Evolutionary conservation across 2,797 vertebrate genomes (phyloP).

Genomic region (Hozukius guyotensis): DNA sequence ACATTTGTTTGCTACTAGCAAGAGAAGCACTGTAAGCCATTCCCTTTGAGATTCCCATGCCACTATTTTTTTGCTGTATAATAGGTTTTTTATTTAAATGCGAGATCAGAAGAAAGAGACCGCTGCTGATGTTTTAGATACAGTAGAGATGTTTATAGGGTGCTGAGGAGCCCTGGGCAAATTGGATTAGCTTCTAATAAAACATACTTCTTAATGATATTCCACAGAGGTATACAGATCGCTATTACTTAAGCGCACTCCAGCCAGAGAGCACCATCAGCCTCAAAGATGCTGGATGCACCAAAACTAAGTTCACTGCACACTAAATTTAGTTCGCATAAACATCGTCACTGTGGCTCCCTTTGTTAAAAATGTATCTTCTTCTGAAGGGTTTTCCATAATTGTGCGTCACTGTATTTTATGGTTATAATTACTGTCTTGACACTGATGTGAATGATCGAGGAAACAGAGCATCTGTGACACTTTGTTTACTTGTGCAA

Average conservation of each 20-base stretch:
- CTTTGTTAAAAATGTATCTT: constrained; percentile 69
- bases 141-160: constrained; percentile 79
- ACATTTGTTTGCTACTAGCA: constrained; percentile 89
- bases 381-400: constrained; percentile 54
- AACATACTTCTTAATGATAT: constrained; percentile 81
- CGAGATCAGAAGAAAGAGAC: constrained; percentile 85
- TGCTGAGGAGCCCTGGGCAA: constrained; percentile 78
- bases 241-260: constrained; percentile 63
- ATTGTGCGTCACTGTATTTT: constrained; percentile 63
- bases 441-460: constrained; percentile 66
- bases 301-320: constrained; percentile 64
- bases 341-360: constrained; percentile 54
- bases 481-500: constrained; percentile 77
- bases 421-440: constrained; percentile 77
- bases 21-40: constrained; percentile 79
- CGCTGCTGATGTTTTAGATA: constrained; percentile 82
- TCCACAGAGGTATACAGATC: constrained; percentile 69
- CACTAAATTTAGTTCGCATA: constrained; percentile 68
- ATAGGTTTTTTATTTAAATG: constrained; percentile 89
- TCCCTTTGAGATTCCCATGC: constrained; percentile 81
- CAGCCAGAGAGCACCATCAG: constrained; percentile 60
- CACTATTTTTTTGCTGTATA: constrained; percentile 86
- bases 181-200: constrained; percentile 81
- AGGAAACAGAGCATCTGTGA: constrained; percentile 63
- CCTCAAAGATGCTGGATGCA: constrained; percentile 65